Percentiles rank a stretch among this genome's conserved stretches.
Conservation (phyloP, 2,888 invertebrate species). For the Aleiodes testaceus region DNA sequence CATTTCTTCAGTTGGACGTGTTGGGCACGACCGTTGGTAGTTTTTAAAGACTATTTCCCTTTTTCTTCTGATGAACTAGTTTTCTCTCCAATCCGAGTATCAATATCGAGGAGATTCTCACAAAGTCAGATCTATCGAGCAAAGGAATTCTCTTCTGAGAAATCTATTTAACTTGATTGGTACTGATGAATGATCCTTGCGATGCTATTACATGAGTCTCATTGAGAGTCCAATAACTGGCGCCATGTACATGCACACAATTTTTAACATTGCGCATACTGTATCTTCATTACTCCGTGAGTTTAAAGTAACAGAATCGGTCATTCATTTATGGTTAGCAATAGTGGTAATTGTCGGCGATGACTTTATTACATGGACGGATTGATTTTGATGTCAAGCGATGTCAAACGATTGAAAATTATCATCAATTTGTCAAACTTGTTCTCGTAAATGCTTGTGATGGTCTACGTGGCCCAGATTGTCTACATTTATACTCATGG, state of each 20-base stretch:
- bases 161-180: not conserved
- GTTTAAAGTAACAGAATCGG: constrained; percentile 57
- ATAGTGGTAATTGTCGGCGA: constrained; percentile 68
- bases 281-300: not conserved
- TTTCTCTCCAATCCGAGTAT: not conserved
- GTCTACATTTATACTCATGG: constrained; percentile 20
- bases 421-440: constrained; percentile 66
- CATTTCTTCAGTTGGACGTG: constrained; percentile 21
- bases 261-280: not conserved
- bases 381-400: constrained; percentile 71
- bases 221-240: constrained; percentile 8
- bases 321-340: constrained; percentile 65
- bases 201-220: not conserved
- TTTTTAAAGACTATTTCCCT: constrained; percentile 6
- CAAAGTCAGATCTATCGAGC: not conserved
- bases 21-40: constrained; percentile 37
- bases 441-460: constrained; percentile 43
- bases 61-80: not conserved
- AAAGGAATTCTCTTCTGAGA: not conserved
- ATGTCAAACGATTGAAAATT: constrained; percentile 70
- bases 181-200: not conserved
- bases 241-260: not conserved
- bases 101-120: not conserved
- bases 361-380: constrained; percentile 69
- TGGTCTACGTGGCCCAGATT: constrained; percentile 52